These are phyloP conservation scores for Petrophora chlorosata DNA, from an alignment of 2,888 invertebrate species.

Conservation along the genomic window DNA sequence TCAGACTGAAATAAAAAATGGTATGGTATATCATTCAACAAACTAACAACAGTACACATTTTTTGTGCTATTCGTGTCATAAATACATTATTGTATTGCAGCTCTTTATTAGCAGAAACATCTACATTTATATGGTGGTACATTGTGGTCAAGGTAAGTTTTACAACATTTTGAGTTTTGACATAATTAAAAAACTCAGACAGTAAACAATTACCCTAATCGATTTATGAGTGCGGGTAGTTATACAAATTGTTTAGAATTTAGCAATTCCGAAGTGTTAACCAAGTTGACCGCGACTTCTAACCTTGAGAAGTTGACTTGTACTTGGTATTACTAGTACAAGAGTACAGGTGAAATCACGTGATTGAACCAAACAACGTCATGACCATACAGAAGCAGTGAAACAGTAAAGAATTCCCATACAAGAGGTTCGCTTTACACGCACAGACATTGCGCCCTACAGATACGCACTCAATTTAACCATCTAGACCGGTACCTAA, in stretches of 20 bases:
- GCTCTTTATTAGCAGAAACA: too few species aligned
- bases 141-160: slow-evolving; percentile 11
- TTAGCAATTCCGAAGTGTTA: slow-evolving; percentile 27
- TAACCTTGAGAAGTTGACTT: slow-evolving; percentile 28
- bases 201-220: slow-evolving; percentile 29
- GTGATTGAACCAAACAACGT: slow-evolving; percentile 24
- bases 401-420: slow-evolving; percentile 8
- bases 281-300: slow-evolving; percentile 27
- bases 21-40: too few species aligned
- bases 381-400: slow-evolving; percentile 35
- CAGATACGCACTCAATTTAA: too few species aligned
- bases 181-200: slow-evolving; percentile 11
- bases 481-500: too few species aligned
- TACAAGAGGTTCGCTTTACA: too few species aligned
- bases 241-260: slow-evolving; percentile 28
- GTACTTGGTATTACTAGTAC: slow-evolving; percentile 16
- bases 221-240: slow-evolving; percentile 27
- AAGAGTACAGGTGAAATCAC: slow-evolving; percentile 31
- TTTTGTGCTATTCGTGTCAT: too few species aligned
- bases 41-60: too few species aligned
- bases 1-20: too few species aligned
- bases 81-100: too few species aligned
- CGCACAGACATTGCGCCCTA: too few species aligned
- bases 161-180: not conserved
- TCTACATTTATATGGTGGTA: too few species aligned